Base-by-base conservation (phyloP, 2,797 vertebrate genomes). In the Florisuga fusca region DNA sequence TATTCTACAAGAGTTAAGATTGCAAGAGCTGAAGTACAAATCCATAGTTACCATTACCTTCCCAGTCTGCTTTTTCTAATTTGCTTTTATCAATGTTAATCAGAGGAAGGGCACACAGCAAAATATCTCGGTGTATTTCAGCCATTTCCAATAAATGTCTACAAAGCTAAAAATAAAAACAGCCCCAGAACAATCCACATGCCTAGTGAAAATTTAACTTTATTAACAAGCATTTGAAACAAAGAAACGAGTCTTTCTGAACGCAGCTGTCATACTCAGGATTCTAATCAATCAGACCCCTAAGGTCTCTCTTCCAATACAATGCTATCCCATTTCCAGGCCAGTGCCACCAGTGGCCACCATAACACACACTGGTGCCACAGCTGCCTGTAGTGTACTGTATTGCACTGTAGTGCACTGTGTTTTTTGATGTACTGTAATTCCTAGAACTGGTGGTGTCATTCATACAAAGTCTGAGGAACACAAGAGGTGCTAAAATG, bases 191-290 rank as follows among this genome's bases (percentile, higher is more conserved):
- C 26, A 74, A 66, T 66, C 17, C 15, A 78, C 22, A 50, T 1
- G 9, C 15, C n/a, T 53, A 48, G 50, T 78, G 19, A 26, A 85
- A 86, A 46, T 78, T 74, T 84, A 75, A 67, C 26, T 97, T 96
- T 96, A 97, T 96, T 96, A 88, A 94, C 25, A 84, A 69, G 1
- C 46, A 77, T 71, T 27, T 72, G 15, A 89, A 92, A 94, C 21
- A 82, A 89, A 43, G 36, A 45, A 63, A 25, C 5, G 1, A 84
- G 22, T 12, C 20, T n/a, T 76, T 45, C 63, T 46, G 21, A 43
- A 83, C 63, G 18, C 31, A 83, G 27, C 43, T n/a, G 54, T 45
- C 10, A 2, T 14, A 43, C 33, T 71, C 31, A 57, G 51, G 8
- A 62, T 84, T 91, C 50, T 50, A 22, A 78, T 31, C 41, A 22